These are phyloP conservation scores for Hemichromis elongatus DNA, from an alignment of 2,113 vertebrate species.

Conservation along the genomic window DNA sequence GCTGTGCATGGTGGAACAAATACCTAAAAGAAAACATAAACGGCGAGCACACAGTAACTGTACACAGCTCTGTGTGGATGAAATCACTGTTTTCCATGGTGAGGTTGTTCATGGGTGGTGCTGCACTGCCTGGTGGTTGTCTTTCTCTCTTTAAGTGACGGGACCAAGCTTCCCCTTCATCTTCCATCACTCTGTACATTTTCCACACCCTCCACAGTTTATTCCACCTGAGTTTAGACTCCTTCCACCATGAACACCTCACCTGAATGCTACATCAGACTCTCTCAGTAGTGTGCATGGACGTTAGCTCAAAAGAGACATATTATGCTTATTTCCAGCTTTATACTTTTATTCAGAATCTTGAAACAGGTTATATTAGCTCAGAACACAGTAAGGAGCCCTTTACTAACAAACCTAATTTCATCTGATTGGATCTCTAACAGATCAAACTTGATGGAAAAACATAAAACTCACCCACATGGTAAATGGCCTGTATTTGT, in stretches of 20 bases:
- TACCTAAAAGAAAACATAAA: not conserved
- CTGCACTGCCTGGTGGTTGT: not conserved
- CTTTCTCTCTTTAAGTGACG: not conserved
- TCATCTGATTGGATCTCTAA: not conserved
- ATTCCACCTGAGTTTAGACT: not conserved
- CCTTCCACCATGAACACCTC: not conserved
- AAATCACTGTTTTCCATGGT: conserved; percentile 12
- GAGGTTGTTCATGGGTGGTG: not conserved
- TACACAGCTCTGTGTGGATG: conserved; percentile 5
- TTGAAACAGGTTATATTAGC: not conserved
- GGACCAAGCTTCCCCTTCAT: not conserved
- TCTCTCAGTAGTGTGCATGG: not conserved
- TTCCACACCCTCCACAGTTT: not conserved
- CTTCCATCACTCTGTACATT: not conserved
- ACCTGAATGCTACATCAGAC: not conserved
- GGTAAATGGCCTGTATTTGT: too few relatives aligned
- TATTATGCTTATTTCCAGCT: not conserved
- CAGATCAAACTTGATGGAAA: not conserved
- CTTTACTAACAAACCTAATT: not conserved
- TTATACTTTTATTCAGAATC: not conserved
- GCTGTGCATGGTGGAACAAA: not conserved
- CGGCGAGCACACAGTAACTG: not conserved
- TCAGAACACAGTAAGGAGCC: not conserved
- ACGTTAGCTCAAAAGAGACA: not conserved
- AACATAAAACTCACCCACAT: not conserved